These are phyloP conservation scores for Hylia prasina DNA, from an alignment of 2,113 vertebrate genomes.

Conservation along the genomic window DNA sequence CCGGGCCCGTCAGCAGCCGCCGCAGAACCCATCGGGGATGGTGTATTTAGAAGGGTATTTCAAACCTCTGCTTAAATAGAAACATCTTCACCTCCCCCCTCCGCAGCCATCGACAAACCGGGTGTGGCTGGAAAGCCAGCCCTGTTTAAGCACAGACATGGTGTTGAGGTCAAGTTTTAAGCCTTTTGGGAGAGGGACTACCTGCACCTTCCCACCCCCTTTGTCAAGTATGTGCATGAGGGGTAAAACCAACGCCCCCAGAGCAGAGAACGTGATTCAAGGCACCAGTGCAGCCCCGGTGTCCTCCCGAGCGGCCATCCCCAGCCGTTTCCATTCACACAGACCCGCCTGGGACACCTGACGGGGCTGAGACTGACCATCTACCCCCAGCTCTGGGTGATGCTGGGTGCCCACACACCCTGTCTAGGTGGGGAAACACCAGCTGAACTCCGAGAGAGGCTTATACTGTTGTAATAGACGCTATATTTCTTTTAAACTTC, in stretches of 20 bases:
- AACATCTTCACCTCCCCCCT: neutral
- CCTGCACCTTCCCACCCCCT: neutral
- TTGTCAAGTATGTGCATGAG: rapidly evolving
- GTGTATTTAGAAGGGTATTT: slow-evolving; percentile 26
- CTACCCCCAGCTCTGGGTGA: neutral
- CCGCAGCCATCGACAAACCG: neutral
- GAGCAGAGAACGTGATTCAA: rapidly evolving
- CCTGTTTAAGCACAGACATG: neutral
- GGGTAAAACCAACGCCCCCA: neutral
- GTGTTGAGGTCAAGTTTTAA: neutral
- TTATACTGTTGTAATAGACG: neutral
- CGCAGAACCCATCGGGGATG: neutral
- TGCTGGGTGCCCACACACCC: neutral
- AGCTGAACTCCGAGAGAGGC: neutral
- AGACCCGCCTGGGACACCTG: neutral
- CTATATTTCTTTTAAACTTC: neutral
- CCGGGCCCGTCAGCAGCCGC: neutral
- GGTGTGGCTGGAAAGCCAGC: neutral
- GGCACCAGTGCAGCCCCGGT: rapidly evolving
- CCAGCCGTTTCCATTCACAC: neutral
- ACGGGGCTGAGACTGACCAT: neutral
- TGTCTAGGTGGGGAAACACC: neutral
- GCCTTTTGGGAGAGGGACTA: neutral
- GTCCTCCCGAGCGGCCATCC: neutral
- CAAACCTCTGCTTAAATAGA: slow-evolving; percentile 25